phyloP scores from a whole-genome alignment of 2,888 invertebrate species.

The Theretra japonica region DNA sequence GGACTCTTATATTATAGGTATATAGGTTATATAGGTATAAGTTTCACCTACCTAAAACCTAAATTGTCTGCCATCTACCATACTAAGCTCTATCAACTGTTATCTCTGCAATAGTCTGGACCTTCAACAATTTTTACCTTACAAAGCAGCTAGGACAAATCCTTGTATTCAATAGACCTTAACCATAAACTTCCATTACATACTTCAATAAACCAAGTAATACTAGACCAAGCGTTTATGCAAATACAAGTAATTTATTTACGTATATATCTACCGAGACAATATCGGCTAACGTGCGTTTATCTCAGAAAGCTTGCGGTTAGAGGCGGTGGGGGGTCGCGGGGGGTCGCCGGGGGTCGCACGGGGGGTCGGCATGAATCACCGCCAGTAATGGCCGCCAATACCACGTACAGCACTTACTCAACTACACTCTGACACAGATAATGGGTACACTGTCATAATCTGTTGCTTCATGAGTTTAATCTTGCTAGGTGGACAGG shows the following conservation, averaged over 20 bases:
- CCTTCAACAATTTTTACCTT: background rate
- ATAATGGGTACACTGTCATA: slow-evolving; percentile 74
- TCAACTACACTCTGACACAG: slow-evolving; percentile 83
- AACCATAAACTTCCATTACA: background rate
- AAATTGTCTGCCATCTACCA: too few relatives aligned
- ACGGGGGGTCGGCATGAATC: slow-evolving; percentile 79
- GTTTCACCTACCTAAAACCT: too few relatives aligned
- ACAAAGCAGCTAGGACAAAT: background rate
- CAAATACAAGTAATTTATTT: slow-evolving; percentile 25
- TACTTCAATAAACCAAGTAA: background rate
- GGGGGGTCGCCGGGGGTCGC: slow-evolving; percentile 43
- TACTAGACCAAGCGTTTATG: slow-evolving; percentile 16
- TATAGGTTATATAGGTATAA: too few relatives aligned
- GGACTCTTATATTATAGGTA: too few relatives aligned
- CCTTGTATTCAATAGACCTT: background rate
- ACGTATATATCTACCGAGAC: slow-evolving; percentile 33
- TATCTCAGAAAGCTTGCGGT: slow-evolving; percentile 35
- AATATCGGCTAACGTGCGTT: slow-evolving; percentile 40
- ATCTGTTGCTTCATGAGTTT: slow-evolving; percentile 25
- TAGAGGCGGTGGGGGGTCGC: slow-evolving; percentile 57
- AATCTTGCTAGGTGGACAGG: slow-evolving; percentile 21
- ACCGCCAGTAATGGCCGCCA: slow-evolving; percentile 82
- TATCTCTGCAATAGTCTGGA: too few relatives aligned
- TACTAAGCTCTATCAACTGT: too few relatives aligned
- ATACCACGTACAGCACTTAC: slow-evolving; percentile 85